Conservation (phyloP, 2,888 invertebrate genomes). For the Stenodema calcarata region DNA sequence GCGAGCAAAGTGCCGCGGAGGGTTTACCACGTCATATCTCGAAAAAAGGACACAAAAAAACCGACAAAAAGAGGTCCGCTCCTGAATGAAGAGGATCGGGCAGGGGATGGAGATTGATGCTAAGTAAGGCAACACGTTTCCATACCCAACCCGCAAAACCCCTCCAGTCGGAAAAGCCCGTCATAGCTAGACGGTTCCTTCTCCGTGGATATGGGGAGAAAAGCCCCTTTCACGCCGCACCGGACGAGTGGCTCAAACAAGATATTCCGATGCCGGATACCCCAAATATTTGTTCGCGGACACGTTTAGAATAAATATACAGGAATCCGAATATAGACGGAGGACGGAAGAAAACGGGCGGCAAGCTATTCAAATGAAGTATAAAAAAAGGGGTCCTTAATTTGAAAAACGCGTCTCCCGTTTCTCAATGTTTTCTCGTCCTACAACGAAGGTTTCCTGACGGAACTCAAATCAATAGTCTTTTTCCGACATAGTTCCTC, state of each 20-base stretch:
- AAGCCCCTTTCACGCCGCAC: not conserved
- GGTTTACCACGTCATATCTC: not conserved
- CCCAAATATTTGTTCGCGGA: constrained; percentile 8
- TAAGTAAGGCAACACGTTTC: constrained; percentile 21
- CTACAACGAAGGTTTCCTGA: not conserved
- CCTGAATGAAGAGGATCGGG: not conserved
- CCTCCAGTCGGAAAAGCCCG: not conserved
- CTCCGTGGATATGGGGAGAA: not conserved
- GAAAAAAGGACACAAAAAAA: not conserved
- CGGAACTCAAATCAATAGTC: no score
- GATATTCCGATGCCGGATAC: not conserved
- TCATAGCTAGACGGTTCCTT: not conserved
- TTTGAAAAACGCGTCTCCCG: not conserved
- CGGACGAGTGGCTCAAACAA: not conserved
- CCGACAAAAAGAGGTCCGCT: not conserved
- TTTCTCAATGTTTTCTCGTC: not conserved
- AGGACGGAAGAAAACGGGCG: not conserved
- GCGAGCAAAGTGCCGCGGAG: not conserved
- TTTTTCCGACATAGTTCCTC: no score
- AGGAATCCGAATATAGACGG: not conserved
- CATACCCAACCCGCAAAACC: not conserved
- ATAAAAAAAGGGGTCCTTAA: not conserved
- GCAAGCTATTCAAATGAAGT: not conserved
- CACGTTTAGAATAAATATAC: constrained; percentile 7
- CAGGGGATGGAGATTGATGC: constrained; percentile 8